Evolutionary conservation across 1,140 invertebrate genomes (phyloP), one percentile per base, ranked within the genome.

Genomic region (Hyles vespertilio): DNA sequence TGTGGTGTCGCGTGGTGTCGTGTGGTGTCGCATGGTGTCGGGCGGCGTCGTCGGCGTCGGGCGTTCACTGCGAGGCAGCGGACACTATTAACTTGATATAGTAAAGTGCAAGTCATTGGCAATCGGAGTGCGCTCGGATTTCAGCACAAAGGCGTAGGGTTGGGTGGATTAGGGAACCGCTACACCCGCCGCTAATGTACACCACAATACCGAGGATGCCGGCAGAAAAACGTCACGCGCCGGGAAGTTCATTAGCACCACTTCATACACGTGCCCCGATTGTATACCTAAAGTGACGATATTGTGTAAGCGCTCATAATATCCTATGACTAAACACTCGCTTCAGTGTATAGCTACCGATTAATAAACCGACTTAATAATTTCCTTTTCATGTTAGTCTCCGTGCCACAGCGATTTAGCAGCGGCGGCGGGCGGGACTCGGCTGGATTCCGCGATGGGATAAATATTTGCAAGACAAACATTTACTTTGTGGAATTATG

Each of bases 21-120:
- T 1, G 51, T 32, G 48, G 44, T 47, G 59, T 48, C 47, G 51
- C n/a, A n/a, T 5, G 8, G 36, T 5, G 36, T 5, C 36, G 36
- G 36, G 51, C 36, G 48, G 44, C 43, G 59, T 48, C 47, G 51
- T 40, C 46, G 2, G 49, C 63, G 55, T 59, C 48, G 50, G 55
- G 12, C 47, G 22, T 10, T 34, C 45, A 9, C 33, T 49, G 50
- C 53, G 44, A 5, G 43, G 58, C 36, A 3, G 63, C 65, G 64
- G 73, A 77, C 76, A 76, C 72, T 84, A 84, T 87, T 84, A 86
- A 82, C 73, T 81, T 67, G 58, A 72, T 70, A 72, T 69, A 70
- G 62, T 63, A 68, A 84, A 77, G 45, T 72, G 81, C 78, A 80
- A 85, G 84, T 87, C 84, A 87, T 67, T 67, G 62, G 71, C 77